A percentile compares a stretch with the other conserved stretches of the same genome.
Conservation (phyloP, 1,140 invertebrate species). For the Metopolophium dirhodum region DNA sequence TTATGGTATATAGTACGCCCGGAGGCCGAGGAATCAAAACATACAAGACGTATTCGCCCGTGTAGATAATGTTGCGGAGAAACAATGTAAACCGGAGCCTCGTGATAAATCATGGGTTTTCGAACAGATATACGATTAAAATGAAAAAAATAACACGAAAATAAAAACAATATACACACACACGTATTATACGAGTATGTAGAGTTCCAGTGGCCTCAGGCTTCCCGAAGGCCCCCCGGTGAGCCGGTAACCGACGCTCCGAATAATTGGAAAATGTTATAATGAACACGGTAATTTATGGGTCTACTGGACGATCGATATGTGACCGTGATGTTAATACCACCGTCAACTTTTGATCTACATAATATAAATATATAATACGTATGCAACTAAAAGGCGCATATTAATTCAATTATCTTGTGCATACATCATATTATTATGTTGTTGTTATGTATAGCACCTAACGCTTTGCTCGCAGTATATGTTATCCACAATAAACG, state of each 20-base stretch:
- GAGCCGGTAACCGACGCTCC: conserved; percentile 49
- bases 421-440: neutral
- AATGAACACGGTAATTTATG: conserved; percentile 56
- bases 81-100: conserved; percentile 55
- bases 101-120: conserved; percentile 54
- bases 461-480: neutral
- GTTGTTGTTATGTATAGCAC: neutral
- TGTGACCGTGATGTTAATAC: conserved; percentile 2
- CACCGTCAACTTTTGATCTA: conserved; percentile 22
- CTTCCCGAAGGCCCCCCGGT: conserved; percentile 46
- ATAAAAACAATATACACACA: conserved; percentile 44
- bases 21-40: conserved; percentile 53
- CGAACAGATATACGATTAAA: conserved; percentile 57
- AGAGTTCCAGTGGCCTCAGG: conserved; percentile 42
- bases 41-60: conserved; percentile 54
- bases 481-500: neutral
- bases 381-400: neutral
- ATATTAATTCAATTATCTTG: neutral
- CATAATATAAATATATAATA: neutral
- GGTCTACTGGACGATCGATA: conserved; percentile 47
- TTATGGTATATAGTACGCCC: conserved; percentile 47
- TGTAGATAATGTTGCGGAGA: conserved; percentile 52
- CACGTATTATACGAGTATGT: conserved; percentile 30
- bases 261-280: conserved; percentile 57
- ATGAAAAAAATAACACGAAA: conserved; percentile 51